Percentiles rank a stretch among this genome's conserved stretches.
Conservation (phyloP, 2,113 vertebrate genomes). For the Rhinoderma darwinii region DNA sequence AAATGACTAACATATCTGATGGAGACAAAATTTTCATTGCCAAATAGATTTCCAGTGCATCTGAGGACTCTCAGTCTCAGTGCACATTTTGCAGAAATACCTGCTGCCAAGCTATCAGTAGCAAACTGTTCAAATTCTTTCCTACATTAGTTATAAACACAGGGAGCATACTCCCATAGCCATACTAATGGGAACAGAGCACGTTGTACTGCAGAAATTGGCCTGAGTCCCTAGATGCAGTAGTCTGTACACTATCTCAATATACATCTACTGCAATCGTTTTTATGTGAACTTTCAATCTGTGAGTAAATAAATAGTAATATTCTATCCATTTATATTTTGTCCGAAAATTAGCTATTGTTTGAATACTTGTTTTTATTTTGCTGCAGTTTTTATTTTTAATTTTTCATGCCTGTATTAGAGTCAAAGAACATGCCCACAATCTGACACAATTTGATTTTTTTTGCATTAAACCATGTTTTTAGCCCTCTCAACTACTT, state of each 20-base stretch:
- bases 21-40: neutral
- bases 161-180: neutral
- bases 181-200: constrained; percentile 23
- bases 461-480: no score
- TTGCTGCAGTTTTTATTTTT: no score
- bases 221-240: neutral
- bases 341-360: no score
- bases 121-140: constrained; percentile 42
- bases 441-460: no score
- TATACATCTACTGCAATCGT: neutral
- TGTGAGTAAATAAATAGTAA: neutral
- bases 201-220: constrained; percentile 7
- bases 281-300: neutral
- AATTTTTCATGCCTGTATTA: no score
- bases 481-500: no score
- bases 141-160: constrained; percentile 39
- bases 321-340: no score
- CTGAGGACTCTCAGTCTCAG: constrained; percentile 16
- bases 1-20: neutral
- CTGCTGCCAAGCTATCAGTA: constrained; percentile 45
- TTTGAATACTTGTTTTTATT: no score
- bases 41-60: constrained; percentile 33
- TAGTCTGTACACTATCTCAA: neutral
- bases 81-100: constrained; percentile 22
- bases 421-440: no score